Evolutionary conservation across 1,140 invertebrate species (phyloP).

Genomic region (Oncopeltus fasciatus): DNA sequence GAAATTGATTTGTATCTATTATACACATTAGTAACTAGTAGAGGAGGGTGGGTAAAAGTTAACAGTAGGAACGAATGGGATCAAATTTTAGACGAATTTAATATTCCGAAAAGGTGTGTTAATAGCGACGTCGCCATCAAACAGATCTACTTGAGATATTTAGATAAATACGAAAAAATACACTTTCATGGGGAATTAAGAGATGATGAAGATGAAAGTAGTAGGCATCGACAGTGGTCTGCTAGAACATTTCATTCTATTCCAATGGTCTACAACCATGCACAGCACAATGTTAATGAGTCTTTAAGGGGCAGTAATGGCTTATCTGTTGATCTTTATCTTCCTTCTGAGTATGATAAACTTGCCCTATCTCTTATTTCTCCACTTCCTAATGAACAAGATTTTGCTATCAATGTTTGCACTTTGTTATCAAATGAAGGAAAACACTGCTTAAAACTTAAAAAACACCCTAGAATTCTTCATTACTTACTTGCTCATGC

Average conservation of each 20-base stretch:
- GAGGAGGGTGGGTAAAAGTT: constrained; percentile 84
- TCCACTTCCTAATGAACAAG: constrained; percentile 94
- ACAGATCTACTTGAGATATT: constrained; percentile 72
- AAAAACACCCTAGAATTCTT: constrained; percentile 68
- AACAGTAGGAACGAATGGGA: constrained; percentile 76
- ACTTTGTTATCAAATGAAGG: constrained; percentile 88
- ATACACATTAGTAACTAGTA: constrained; percentile 75
- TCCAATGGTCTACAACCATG: constrained; percentile 65
- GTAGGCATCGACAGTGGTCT: constrained; percentile 50
- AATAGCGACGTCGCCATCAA: constrained; percentile 77
- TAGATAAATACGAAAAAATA: constrained; percentile 72
- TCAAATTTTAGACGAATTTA: constrained; percentile 57
- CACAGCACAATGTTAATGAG: constrained; percentile 64
- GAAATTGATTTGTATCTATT: constrained; percentile 82
- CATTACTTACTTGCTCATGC: constrained; percentile 83
- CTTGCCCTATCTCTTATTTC: constrained; percentile 78
- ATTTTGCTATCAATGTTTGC: constrained; percentile 94
- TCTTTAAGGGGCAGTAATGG: constrained; percentile 46
- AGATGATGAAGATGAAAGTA: constrained; percentile 59
- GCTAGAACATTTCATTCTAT: constrained; percentile 52
- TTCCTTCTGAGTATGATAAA: constrained; percentile 70
- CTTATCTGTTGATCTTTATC: constrained; percentile 53
- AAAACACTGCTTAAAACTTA: constrained; percentile 68
- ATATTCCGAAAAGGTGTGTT: constrained; percentile 61
- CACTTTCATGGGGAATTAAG: constrained; percentile 63